A percentile compares a stretch with the other conserved stretches of the same genome.
phyloP scores from a whole-genome alignment of 2,113 vertebrate genomes.

The Gambusia affinis region DNA sequence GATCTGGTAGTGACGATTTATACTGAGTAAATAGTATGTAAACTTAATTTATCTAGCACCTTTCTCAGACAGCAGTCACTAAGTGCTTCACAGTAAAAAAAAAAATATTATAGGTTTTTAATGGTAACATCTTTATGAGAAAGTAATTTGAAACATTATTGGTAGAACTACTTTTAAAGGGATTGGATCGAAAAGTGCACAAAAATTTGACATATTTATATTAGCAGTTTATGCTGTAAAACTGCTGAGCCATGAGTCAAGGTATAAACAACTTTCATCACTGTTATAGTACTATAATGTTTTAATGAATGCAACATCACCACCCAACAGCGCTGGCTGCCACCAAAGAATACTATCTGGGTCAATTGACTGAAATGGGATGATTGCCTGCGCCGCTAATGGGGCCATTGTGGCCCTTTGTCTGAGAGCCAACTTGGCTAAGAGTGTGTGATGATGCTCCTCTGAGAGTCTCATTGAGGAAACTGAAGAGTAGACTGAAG shows the following conservation, averaged over 20 bases:
- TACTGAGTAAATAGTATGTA: no score
- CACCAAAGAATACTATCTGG: conserved; percentile 49
- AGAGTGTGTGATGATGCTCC: conserved; percentile 40
- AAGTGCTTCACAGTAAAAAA: no score
- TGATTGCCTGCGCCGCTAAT: conserved; percentile 28
- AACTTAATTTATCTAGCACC: no score
- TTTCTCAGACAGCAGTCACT: no score
- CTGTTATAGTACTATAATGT: neutral
- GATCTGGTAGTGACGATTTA: neutral
- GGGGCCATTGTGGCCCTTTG: conserved; percentile 36
- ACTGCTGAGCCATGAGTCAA: neutral
- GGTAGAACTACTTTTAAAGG: neutral
- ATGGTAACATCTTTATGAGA: neutral
- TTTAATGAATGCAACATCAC: conserved; percentile 22
- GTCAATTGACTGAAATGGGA: conserved; percentile 41
- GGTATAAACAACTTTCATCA: neutral
- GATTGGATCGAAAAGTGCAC: neutral
- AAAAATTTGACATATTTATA: neutral
- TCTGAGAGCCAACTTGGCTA: conserved; percentile 61
- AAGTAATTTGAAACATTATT: neutral
- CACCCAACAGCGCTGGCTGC: conserved; percentile 11
- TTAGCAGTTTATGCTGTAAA: neutral
- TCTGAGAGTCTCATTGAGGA: conserved; percentile 52
- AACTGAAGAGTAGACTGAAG: conserved; percentile 58
- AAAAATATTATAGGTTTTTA: no score